Conservation (phyloP, 2,888 invertebrate genomes). For the Chelonus formosanus region DNA sequence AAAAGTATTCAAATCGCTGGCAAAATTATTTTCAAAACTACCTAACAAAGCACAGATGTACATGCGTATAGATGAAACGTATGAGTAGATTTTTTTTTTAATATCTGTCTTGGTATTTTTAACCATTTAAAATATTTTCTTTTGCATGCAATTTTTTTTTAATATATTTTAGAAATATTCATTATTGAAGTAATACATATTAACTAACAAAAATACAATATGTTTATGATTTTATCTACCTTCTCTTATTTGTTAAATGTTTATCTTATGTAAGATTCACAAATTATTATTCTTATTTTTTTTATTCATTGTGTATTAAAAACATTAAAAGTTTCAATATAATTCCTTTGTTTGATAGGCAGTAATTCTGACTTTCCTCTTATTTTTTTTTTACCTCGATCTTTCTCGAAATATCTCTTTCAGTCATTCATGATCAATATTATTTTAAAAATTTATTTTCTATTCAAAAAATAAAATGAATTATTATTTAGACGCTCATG, state of each 20-base stretch:
- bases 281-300: not conserved
- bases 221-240: constrained; percentile 32
- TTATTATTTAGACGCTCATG: no score
- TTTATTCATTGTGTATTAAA: no score
- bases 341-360: no score
- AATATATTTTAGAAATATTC: constrained; percentile 33
- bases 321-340: no score
- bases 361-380: no score
- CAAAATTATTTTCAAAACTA: constrained; percentile 49
- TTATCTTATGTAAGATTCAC: constrained; percentile 26
- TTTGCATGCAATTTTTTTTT: constrained; percentile 7
- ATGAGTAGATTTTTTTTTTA: constrained; percentile 18
- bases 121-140: constrained; percentile 14
- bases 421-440: no score
- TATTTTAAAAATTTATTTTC: no score
- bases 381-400: no score
- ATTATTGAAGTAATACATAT: constrained; percentile 34
- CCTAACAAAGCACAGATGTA: constrained; percentile 33
- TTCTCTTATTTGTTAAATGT: constrained; percentile 23
- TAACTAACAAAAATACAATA: constrained; percentile 49
- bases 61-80: constrained; percentile 38
- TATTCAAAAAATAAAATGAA: no score
- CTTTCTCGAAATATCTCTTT: no score
- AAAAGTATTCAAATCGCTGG: constrained; percentile 61
- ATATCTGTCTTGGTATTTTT: constrained; percentile 5